A percentile compares a stretch with the other conserved stretches of the same genome.
These are phyloP conservation scores for Neocrepidodera transversa DNA, from an alignment of 2,888 invertebrate species.

Conservation along the genomic window DNA sequence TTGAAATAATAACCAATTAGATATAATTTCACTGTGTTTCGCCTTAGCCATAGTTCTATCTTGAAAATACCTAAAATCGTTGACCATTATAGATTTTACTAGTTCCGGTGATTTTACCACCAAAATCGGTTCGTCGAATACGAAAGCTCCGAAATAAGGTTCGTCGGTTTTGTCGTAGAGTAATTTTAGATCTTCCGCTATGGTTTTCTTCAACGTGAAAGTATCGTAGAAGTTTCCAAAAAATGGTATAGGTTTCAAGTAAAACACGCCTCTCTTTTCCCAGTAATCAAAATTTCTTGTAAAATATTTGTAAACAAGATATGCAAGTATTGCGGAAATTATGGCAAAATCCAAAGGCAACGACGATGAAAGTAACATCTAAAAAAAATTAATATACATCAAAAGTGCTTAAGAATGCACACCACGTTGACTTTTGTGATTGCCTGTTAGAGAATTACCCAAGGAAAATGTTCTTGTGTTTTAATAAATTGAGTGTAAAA, in stretches of 20 bases:
- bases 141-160: conserved; percentile 31
- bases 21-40: conserved; percentile 58
- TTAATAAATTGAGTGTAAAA: too few relatives aligned
- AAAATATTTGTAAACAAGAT: conserved; percentile 38
- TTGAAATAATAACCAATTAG: conserved; percentile 59
- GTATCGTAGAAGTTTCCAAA: conserved; percentile 44
- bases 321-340: neutral
- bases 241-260: conserved; percentile 42
- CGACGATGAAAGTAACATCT: neutral
- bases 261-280: conserved; percentile 41
- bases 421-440: too few relatives aligned
- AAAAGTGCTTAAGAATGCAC: too few relatives aligned
- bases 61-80: conserved; percentile 61
- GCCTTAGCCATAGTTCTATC: conserved; percentile 55
- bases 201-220: conserved; percentile 27
- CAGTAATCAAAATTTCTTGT: conserved; percentile 46
- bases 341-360: conserved; percentile 14
- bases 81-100: conserved; percentile 60
- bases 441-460: too few relatives aligned
- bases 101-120: conserved; percentile 60
- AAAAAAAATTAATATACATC: too few relatives aligned
- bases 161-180: conserved; percentile 29
- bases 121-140: conserved; percentile 60
- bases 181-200: conserved; percentile 33
- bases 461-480: too few relatives aligned